A percentile compares a stretch with the other conserved stretches of the same genome.
Conservation (phyloP, 2,113 vertebrate genomes). For the Petaurus breviceps region DNA sequence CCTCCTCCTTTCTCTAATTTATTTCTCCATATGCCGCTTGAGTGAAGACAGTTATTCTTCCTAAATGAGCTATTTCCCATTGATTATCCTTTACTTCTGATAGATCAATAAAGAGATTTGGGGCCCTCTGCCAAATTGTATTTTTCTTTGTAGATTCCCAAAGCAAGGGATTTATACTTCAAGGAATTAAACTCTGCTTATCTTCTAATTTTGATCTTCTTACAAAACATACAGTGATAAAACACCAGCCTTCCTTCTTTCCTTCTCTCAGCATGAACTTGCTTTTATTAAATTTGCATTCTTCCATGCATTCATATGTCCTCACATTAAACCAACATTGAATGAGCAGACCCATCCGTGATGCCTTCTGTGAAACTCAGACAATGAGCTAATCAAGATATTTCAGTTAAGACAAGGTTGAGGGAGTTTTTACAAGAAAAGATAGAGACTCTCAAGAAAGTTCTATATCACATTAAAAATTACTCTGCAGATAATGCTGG, state of each 20-base stretch:
- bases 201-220: conserved; percentile 11
- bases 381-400: background rate
- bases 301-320: background rate
- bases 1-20: background rate
- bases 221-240: conserved; percentile 5
- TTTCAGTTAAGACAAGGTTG: conserved; percentile 52
- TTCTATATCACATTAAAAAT: conserved; percentile 52
- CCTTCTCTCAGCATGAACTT: background rate
- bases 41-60: conserved; percentile 45
- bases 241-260: background rate
- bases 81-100: conserved; percentile 45
- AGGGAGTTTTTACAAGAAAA: background rate
- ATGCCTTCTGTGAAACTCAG: conserved; percentile 48
- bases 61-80: conserved; percentile 22
- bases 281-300: conserved; percentile 1
- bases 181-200: background rate
- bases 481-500: conserved; percentile 1
- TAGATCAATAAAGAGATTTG: conserved; percentile 36
- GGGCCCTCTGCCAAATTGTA: conserved; percentile 28
- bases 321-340: background rate
- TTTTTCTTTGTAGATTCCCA: conserved; percentile 4
- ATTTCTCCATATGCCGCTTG: conserved; percentile 20
- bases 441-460: background rate
- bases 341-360: background rate
- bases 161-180: conserved; percentile 45